These are phyloP conservation scores for Mormoops blainvillei DNA, from an alignment of 2,113 vertebrate species.

Conservation along the genomic window DNA sequence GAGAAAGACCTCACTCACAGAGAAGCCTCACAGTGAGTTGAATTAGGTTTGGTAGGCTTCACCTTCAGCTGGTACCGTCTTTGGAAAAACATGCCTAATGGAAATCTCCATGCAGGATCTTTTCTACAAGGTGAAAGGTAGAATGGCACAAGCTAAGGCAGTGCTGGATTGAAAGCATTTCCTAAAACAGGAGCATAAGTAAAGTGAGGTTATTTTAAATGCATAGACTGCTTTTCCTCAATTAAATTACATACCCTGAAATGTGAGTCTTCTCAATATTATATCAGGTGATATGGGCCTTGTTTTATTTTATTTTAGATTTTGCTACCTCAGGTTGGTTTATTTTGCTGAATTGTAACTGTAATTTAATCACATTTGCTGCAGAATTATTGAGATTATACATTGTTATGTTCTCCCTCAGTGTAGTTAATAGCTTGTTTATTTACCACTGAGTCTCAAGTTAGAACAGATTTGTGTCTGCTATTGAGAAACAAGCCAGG, in stretches of 20 bases:
- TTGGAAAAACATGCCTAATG: neutral
- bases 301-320: constrained; percentile 21
- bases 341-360: constrained; percentile 2
- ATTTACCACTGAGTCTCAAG: neutral
- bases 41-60: neutral
- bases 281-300: neutral
- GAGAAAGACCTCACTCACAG: neutral
- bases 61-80: neutral
- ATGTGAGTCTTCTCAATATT: neutral
- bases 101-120: neutral
- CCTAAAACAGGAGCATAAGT: neutral
- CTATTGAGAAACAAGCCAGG: neutral
- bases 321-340: neutral
- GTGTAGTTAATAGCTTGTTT: constrained; percentile 9
- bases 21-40: neutral
- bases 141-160: neutral
- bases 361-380: neutral
- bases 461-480: constrained; percentile 10
- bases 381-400: neutral
- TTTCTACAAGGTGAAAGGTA: neutral
- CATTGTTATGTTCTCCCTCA: neutral
- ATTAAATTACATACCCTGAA: neutral
- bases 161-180: neutral
- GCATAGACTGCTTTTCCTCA: neutral
- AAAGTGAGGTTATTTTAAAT: neutral